Evolutionary conservation across 2,113 vertebrate genomes (phyloP), one percentile per base, ranked within the genome.

Genomic region (Thunnus maccoyii): DNA sequence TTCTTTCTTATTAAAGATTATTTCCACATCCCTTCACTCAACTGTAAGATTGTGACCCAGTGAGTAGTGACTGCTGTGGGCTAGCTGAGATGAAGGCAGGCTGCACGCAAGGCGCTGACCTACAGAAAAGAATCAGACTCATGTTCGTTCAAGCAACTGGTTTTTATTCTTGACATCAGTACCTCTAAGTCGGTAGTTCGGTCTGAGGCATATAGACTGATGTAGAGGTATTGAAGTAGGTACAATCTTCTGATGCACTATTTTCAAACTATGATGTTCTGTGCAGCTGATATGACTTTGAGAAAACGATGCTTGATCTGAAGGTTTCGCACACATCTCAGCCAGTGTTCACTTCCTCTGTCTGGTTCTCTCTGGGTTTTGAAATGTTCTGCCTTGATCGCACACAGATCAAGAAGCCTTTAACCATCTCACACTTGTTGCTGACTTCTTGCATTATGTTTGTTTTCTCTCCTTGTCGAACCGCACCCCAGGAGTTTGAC

Each of bases 61-160:
- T 82, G 80, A 88, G 80, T 82, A 84, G 83, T 15, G 82, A 80
- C 70, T 44, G 73, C 72, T 77, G 46, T 76, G 80, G 85, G 72
- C 64, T 22, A 57, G 51, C 57, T 12, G 25, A 63, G 76, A 72
- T 44, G 0, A 64, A 63, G 61, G 46, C 75, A 62, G 83, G 61
- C 56, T 61, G 22, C n/a, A 36, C 57, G 67, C 67, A 18, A 81
- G 72, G 64, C 80, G 14, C 50, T 89, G 82, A 90, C 88, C 87
- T 79, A 80, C 81, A 87, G 85, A 91, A 36, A 30, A 69, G 73
- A 83, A 78, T 82, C 72, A 15, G 52, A 79, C 83, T 50, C 50
- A 41, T 76, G 75, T 83, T 90, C 85, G 89, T 47, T 78, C 78
- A 86, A 76, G 68, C 76, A 51, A 83, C 69, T 32, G 79, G 57